Percentiles rank a stretch among this genome's conserved stretches.
phyloP scores from a whole-genome alignment of 2,797 vertebrate genomes.

The Enoplosus armatus region DNA sequence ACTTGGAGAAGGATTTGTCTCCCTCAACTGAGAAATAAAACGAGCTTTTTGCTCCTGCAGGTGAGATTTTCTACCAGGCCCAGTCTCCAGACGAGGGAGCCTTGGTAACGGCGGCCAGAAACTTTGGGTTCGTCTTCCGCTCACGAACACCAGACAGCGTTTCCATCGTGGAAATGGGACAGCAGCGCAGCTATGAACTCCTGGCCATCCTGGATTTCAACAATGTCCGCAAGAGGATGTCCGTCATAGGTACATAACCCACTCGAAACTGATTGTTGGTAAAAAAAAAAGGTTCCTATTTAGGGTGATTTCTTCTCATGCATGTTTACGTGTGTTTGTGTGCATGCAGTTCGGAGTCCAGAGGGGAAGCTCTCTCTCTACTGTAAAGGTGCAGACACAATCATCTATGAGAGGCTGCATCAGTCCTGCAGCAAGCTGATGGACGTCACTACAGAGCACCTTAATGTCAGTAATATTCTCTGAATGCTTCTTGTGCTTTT shows the following conservation, averaged over 20 bases:
- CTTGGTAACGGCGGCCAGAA: slow-evolving; percentile 93
- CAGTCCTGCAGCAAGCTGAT: slow-evolving; percentile 87
- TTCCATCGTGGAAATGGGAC: slow-evolving; percentile 91
- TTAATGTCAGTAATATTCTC: slow-evolving; percentile 79
- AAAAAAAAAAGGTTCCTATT: neutral
- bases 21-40: neutral
- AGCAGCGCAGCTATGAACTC: slow-evolving; percentile 88
- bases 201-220: slow-evolving; percentile 95
- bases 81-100: slow-evolving; percentile 98
- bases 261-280: neutral
- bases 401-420: slow-evolving; percentile 92
- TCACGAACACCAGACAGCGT: slow-evolving; percentile 92
- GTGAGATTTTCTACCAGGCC: slow-evolving; percentile 91
- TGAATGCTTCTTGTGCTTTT: neutral
- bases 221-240: slow-evolving; percentile 97
- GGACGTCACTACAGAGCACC: slow-evolving; percentile 92
- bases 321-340: neutral
- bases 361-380: slow-evolving; percentile 90
- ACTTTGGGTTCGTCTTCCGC: slow-evolving; percentile 95
- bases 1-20: neutral
- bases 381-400: slow-evolving; percentile 97
- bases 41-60: slow-evolving; percentile 69
- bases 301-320: neutral
- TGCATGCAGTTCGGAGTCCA: slow-evolving; percentile 88
- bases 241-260: slow-evolving; percentile 90